These are phyloP conservation scores for Ivindomyrus marchei DNA, from an alignment of 2,113 vertebrate species.

Conservation along the genomic window DNA sequence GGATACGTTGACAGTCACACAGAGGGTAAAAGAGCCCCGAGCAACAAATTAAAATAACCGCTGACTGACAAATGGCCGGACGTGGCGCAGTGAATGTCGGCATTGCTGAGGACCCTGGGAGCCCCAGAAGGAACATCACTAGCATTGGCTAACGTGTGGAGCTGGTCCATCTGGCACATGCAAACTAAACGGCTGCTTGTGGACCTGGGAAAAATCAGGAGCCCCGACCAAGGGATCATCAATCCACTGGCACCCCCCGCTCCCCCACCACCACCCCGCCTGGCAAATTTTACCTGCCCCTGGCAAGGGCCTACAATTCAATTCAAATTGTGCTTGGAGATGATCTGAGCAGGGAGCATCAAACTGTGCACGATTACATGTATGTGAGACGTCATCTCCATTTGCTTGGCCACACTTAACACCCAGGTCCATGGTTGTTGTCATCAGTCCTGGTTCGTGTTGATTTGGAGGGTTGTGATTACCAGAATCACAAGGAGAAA, in stretches of 20 bases:
- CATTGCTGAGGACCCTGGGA: background rate
- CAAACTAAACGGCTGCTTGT: background rate
- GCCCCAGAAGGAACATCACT: background rate
- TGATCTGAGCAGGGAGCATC: background rate
- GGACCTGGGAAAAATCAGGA: background rate
- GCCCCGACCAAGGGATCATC: background rate
- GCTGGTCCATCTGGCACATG: background rate
- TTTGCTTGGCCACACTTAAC: background rate
- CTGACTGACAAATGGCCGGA: background rate
- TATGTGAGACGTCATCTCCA: background rate
- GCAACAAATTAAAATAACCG: background rate
- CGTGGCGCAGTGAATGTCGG: background rate
- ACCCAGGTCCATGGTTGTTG: background rate
- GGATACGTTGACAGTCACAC: slow-evolving; percentile 3
- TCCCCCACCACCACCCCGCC: too few relatives aligned
- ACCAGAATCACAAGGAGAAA: background rate
- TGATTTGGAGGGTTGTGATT: background rate
- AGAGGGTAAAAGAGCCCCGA: slow-evolving; percentile 5
- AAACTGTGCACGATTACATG: background rate
- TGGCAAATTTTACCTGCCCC: too few relatives aligned
- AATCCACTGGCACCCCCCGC: background rate
- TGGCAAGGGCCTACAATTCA: background rate
- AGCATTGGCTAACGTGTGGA: background rate
- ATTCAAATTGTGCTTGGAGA: background rate
- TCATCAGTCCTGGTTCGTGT: background rate